Percentiles rank a stretch among this genome's conserved stretches.
Conservation (phyloP, 2,888 invertebrate genomes). For the Cyrtodaria siliqua region DNA sequence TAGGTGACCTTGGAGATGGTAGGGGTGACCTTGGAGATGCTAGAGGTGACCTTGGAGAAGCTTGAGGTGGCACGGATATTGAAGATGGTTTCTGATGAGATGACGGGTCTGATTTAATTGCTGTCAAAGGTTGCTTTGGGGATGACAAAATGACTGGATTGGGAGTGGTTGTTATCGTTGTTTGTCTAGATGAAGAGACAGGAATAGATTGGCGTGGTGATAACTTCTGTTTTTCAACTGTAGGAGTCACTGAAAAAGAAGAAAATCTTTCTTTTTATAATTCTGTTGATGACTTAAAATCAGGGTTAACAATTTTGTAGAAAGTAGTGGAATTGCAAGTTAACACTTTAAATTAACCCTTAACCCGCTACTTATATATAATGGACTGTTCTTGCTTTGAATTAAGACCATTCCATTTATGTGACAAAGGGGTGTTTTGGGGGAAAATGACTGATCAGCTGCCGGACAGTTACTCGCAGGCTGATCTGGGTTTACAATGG, state of each 20-base stretch:
- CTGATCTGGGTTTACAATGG: no score
- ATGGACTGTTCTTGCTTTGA: no score
- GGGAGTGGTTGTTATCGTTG: conserved; percentile 35
- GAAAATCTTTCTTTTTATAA: neutral
- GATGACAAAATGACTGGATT: conserved; percentile 38
- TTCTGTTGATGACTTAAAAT: neutral
- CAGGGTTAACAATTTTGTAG: no score
- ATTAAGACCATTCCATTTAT: no score
- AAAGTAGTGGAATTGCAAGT: no score
- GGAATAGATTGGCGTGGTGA: conserved; percentile 46
- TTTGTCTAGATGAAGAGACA: conserved; percentile 30
- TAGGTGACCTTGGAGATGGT: conserved; percentile 19
- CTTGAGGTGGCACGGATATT: conserved; percentile 14
- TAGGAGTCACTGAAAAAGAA: conserved; percentile 10
- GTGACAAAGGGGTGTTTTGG: no score
- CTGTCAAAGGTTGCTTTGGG: conserved; percentile 25
- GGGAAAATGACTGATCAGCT: no score
- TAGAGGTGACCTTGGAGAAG: conserved; percentile 27
- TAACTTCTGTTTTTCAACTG: conserved; percentile 25
- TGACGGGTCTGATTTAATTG: neutral
- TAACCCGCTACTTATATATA: no score
- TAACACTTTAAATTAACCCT: no score
- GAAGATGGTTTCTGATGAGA: neutral
- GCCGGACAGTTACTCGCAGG: no score
- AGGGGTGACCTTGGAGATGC: conserved; percentile 21